Conservation (phyloP, 2,797 vertebrate genomes). For the Gymnocypris eckloni region DNA sequence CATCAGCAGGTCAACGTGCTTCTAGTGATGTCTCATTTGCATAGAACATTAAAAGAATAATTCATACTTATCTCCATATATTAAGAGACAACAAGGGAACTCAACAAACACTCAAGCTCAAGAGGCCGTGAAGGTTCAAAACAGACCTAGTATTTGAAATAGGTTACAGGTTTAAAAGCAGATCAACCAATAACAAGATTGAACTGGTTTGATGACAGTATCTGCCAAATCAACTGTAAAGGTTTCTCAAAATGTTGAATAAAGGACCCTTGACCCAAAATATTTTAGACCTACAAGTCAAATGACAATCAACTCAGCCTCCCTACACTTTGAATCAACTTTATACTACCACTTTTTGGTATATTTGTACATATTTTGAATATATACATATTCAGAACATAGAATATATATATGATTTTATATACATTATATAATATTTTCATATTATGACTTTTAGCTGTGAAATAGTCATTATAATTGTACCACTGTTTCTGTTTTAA, state of each 20-base stretch:
- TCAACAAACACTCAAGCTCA: constrained; percentile 33
- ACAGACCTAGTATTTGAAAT: neutral
- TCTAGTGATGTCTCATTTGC: constrained; percentile 45
- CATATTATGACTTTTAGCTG: neutral
- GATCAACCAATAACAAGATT: neutral
- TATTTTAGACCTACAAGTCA: neutral
- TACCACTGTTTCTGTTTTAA: neutral
- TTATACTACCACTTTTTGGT: neutral
- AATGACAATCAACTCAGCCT: neutral
- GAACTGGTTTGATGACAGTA: neutral
- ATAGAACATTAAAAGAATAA: constrained; percentile 60
- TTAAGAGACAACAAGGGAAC: constrained; percentile 37
- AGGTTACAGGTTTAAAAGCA: neutral
- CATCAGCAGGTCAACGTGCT: constrained; percentile 54
- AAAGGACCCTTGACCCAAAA: neutral
- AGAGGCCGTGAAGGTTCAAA: neutral
- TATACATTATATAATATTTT: neutral
- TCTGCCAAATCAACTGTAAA: neutral
- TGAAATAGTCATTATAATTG: neutral
- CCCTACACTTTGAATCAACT: neutral
- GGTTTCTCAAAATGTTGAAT: neutral
- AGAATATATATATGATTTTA: too few relatives aligned
- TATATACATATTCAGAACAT: too few relatives aligned
- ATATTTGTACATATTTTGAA: too few relatives aligned
- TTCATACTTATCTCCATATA: constrained; percentile 50